These are phyloP conservation scores for Datnioides undecimradiatus DNA, from an alignment of 2,113 vertebrate genomes.

Conservation along the genomic window DNA sequence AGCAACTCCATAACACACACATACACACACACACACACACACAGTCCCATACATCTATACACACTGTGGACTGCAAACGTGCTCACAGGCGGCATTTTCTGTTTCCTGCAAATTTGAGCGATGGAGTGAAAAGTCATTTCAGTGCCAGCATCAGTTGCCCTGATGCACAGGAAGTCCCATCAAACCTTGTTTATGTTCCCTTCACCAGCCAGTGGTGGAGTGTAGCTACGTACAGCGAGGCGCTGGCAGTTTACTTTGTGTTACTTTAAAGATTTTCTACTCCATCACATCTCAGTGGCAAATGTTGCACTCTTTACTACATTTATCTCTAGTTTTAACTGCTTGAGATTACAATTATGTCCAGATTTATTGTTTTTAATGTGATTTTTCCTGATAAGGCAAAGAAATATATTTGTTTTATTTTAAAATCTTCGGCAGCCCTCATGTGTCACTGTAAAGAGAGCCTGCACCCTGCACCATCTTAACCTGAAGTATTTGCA, in stretches of 20 bases:
- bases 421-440: no score
- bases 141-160: neutral
- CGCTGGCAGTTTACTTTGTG: no score
- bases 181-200: neutral
- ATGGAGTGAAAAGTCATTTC: neutral
- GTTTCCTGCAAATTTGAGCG: neutral
- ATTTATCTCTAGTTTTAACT: no score
- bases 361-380: no score
- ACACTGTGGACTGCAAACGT: neutral
- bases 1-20: constrained; percentile 36
- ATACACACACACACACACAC: constrained; percentile 29
- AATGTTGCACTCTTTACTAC: neutral
- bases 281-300: no score
- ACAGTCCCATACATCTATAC: no score
- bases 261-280: no score
- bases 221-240: neutral
- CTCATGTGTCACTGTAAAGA: no score
- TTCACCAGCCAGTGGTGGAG: neutral
- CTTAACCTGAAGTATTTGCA: neutral
- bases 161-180: neutral
- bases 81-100: neutral
- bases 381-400: no score
- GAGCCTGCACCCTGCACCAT: no score
- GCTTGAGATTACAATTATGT: no score
- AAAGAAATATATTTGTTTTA: no score